phyloP scores from a whole-genome alignment of 2,888 invertebrate species.

The Biston stratarius region DNA sequence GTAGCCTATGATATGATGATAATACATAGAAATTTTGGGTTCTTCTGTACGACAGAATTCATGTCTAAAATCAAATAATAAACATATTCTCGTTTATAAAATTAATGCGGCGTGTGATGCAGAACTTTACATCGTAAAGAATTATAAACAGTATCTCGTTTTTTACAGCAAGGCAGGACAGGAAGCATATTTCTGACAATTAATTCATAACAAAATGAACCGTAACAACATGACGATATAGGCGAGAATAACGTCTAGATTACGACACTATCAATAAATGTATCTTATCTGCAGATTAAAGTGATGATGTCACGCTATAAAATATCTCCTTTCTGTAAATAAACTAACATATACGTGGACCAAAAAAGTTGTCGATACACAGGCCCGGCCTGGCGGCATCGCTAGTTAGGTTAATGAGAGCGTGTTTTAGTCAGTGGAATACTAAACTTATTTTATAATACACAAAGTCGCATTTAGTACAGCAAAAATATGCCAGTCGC shows the following conservation, averaged over 20 bases:
- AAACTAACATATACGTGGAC: slow-evolving; percentile 25
- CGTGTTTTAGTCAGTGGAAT: no score
- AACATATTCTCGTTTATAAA: background rate
- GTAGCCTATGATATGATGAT: no score
- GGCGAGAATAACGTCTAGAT: slow-evolving; percentile 14
- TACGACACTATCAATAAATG: slow-evolving; percentile 20
- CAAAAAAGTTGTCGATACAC: slow-evolving; percentile 12
- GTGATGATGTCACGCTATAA: slow-evolving; percentile 40
- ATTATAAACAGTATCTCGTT: slow-evolving; percentile 2
- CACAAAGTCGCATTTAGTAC: no score
- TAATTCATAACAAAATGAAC: slow-evolving; percentile 11
- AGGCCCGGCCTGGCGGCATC: background rate
- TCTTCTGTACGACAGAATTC: no score
- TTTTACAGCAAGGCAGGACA: slow-evolving; percentile 3
- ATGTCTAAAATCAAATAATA: no score
- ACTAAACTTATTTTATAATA: no score
- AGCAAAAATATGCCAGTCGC: no score
- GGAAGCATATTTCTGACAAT: slow-evolving; percentile 20
- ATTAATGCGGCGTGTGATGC: background rate
- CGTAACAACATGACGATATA: slow-evolving; percentile 12
- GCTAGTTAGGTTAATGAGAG: background rate
- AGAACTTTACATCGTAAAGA: background rate
- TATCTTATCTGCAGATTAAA: slow-evolving; percentile 43
- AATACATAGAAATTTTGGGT: no score
- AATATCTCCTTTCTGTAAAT: slow-evolving; percentile 14